Conservation (phyloP, 2,888 invertebrate genomes). For the Macaria liturata region DNA sequence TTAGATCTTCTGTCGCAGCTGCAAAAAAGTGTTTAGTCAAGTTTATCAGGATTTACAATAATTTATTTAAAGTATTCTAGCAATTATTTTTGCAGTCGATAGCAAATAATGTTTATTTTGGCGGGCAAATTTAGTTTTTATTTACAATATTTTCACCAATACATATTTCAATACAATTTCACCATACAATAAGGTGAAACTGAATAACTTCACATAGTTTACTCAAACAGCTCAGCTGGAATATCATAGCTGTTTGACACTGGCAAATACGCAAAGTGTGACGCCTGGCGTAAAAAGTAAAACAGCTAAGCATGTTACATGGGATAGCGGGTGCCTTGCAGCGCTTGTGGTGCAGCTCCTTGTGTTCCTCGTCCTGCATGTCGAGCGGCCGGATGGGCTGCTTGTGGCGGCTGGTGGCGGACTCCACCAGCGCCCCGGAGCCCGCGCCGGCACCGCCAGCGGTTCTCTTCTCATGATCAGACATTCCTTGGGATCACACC, state of each 20-base stretch:
- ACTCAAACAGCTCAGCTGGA: background rate
- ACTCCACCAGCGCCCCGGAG: conserved; percentile 52
- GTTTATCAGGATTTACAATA: background rate
- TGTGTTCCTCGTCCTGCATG: conserved; percentile 45
- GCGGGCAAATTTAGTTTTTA: no score
- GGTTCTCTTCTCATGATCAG: conserved; percentile 64
- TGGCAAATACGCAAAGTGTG: no score
- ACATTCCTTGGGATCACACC: conserved; percentile 58
- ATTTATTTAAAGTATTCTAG: no score
- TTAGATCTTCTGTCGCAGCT: conserved; percentile 58
- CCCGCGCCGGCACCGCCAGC: conserved; percentile 39
- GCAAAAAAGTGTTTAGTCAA: conserved; percentile 9
- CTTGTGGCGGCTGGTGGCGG: conserved; percentile 51
- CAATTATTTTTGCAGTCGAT: no score
- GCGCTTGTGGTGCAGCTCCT: conserved; percentile 55
- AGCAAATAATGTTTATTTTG: no score
- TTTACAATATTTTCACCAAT: no score
- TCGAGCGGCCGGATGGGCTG: conserved; percentile 53
- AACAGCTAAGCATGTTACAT: conserved; percentile 40
- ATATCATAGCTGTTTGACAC: no score
- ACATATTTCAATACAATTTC: no score
- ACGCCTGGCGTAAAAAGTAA: no score
- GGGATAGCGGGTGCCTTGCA: conserved; percentile 61
- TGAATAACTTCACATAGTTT: no score
- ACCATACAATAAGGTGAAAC: no score